Evolutionary conservation across 1,140 invertebrate genomes (phyloP).

Genomic region (Trigoniulus corallinus): DNA sequence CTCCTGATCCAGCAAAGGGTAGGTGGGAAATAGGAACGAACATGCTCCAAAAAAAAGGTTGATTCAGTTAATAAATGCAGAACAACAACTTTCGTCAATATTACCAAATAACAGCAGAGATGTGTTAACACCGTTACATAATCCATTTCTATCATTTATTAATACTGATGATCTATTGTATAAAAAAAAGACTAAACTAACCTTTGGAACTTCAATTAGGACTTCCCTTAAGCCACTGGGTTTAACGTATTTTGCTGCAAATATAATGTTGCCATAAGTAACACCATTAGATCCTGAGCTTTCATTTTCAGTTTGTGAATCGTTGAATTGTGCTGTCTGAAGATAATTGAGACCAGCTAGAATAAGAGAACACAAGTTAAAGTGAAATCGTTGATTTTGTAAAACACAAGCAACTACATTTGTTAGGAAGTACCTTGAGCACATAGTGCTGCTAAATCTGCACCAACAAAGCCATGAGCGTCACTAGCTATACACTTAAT

Average conservation of each 20-base stretch:
- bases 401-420: constrained; percentile 5
- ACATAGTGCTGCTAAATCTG: constrained; percentile 59
- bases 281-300: constrained; percentile 2
- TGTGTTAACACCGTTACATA: no score
- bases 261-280: constrained; percentile 28
- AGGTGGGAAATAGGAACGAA: no score
- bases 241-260: constrained; percentile 48
- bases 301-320: constrained; percentile 11
- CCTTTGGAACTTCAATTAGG: constrained; percentile 59
- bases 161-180: no score
- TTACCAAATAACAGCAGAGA: no score
- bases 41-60: no score
- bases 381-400: constrained; percentile 10
- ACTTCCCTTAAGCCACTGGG: constrained; percentile 85
- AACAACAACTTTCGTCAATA: no score
- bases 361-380: neutral
- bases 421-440: constrained; percentile 30
- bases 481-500: constrained; percentile 43
- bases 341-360: neutral
- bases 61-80: no score
- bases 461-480: constrained; percentile 76
- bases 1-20: no score
- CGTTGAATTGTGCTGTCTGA: neutral
- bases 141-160: no score
- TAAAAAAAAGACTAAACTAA: constrained; percentile 25